Evolutionary conservation across 1,140 invertebrate genomes (phyloP), one percentile per base, ranked within the genome.

Genomic region (Papilio glaucus): DNA sequence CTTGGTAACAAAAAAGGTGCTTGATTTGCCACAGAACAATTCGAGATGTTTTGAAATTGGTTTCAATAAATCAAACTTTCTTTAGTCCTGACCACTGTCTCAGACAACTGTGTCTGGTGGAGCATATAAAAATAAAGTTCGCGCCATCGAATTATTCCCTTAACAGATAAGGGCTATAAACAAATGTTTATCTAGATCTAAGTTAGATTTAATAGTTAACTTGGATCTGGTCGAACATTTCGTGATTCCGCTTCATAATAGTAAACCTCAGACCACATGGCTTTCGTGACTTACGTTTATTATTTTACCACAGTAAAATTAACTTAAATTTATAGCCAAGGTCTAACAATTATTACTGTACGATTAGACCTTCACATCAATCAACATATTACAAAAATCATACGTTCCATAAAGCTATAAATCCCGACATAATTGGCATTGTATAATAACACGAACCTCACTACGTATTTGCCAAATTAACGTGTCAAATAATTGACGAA

Each of bases 401-500:
- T 57, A 57, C 49, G 49, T 26, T 57, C 49, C 21, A 26, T 4
- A 57, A 26, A 57, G 8, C 49, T 57, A 57, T 57, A 57, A 57
- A 57, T 57, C 49, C 49, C 21, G 24, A 57, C 2, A 57, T 57
- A 57, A 57, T 57, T 57, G 21, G 42, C 15, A 42, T 21, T 24
- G 29, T 33, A 57, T 57, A 57, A 57, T 57, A 57, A 57, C 49
- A 57, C 18, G 49, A 57, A 57, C 18, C 24, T 26, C 18, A 26
- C 29, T 33, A 33, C 6, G 72, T 78, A 75, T 77, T 78, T 79
- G 77, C 74, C 79, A 77, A 77, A 80, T 78, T 80, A 74, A 65
- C 61, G 29, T 74, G 79, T 84, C 81, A 84, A 80, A 83, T 24
- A 63, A 83, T 79, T 82, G 78, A 82, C 71, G 74, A 79, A 85